Evolutionary conservation across 2,113 vertebrate species (phyloP).

Genomic region (Seriola dumerili): DNA sequence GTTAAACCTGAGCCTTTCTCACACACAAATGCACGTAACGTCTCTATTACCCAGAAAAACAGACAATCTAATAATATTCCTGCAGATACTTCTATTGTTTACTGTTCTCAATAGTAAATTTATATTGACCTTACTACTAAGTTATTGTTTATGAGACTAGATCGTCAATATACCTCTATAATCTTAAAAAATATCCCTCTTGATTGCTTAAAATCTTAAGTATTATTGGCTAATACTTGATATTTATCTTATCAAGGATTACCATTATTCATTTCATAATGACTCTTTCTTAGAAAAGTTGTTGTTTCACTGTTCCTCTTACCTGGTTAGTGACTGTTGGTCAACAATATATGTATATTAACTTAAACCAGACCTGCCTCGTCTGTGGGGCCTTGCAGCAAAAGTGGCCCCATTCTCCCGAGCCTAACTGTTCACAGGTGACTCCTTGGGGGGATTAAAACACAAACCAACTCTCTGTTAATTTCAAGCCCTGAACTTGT

Average conservation of each 20-base stretch:
- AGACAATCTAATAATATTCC: neutral
- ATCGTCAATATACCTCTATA: neutral
- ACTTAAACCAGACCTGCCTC: slow-evolving; percentile 48
- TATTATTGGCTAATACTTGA: neutral
- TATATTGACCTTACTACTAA: neutral
- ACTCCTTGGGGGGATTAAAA: slow-evolving; percentile 51
- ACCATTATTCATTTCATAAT: neutral
- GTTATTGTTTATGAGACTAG: neutral
- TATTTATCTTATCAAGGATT: neutral
- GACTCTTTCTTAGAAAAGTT: neutral
- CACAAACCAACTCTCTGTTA: slow-evolving; percentile 64
- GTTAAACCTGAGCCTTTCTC: neutral
- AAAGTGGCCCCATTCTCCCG: slow-evolving; percentile 27
- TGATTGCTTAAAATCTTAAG: neutral
- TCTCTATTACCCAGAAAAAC: neutral
- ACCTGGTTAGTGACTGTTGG: slow-evolving; percentile 8
- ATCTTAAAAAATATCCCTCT: neutral
- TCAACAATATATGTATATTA: slow-evolving; percentile 33
- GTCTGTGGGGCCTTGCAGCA: slow-evolving; percentile 15
- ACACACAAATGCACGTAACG: neutral
- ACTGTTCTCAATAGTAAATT: neutral
- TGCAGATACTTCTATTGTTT: neutral
- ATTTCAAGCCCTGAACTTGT: slow-evolving; percentile 46
- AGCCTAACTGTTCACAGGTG: slow-evolving; percentile 66
- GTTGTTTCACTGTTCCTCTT: slow-evolving; percentile 1